phyloP scores from a whole-genome alignment of 2,888 invertebrate species.

The Petrolisthes manimaculis region DNA sequence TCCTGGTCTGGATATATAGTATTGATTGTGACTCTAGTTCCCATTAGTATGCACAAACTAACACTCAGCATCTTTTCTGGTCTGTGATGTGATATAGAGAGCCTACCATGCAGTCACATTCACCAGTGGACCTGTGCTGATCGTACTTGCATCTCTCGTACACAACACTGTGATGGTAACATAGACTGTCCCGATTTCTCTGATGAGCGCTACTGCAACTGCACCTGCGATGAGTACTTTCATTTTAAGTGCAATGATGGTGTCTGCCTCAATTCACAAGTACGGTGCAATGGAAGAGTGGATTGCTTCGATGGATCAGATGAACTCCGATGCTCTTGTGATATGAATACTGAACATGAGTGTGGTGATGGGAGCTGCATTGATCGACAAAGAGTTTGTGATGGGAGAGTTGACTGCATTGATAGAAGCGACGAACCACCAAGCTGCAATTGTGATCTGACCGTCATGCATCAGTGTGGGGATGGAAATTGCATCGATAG shows the following conservation, averaged over 20 bases:
- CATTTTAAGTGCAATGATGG: conserved; percentile 81
- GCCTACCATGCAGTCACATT: conserved; percentile 56
- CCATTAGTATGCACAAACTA: neutral
- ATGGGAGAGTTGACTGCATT: conserved; percentile 35
- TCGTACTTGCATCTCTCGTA: conserved; percentile 75
- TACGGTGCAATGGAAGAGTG: conserved; percentile 77
- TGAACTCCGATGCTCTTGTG: conserved; percentile 46
- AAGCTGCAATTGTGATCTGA: conserved; percentile 37
- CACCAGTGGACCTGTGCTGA: conserved; percentile 62
- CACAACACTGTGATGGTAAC: conserved; percentile 74
- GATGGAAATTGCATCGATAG: conserved; percentile 82
- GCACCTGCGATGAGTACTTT: conserved; percentile 36
- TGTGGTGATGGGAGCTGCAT: conserved; percentile 48
- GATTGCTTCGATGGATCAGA: conserved; percentile 52
- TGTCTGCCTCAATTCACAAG: conserved; percentile 78
- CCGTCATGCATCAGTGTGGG: conserved; percentile 74
- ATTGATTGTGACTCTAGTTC: too few species aligned
- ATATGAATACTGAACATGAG: conserved; percentile 16
- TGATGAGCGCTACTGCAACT: conserved; percentile 73
- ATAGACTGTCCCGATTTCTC: conserved; percentile 76
- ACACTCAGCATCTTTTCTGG: conserved; percentile 13
- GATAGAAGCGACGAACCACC: conserved; percentile 46
- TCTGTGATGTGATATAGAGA: conserved; percentile 32
- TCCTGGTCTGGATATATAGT: too few species aligned
- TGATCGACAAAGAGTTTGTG: conserved; percentile 28